Evolutionary conservation across 1,140 invertebrate genomes (phyloP).

Genomic region (Drosophila sturtevanti): DNA sequence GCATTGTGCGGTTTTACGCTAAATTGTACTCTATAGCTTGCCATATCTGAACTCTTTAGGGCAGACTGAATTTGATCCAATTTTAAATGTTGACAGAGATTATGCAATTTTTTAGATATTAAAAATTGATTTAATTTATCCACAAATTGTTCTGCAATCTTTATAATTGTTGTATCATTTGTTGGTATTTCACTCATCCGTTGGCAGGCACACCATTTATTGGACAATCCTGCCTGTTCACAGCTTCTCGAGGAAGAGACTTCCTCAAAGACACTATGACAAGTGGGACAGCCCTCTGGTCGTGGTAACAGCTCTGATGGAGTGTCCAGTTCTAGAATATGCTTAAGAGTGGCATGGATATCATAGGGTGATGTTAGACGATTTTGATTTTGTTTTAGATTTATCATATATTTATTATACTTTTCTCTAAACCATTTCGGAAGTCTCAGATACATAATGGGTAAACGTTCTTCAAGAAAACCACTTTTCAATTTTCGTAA

Average conservation of each 20-base stretch:
- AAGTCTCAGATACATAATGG: slow-evolving; percentile 90
- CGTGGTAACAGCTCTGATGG: slow-evolving; percentile 24
- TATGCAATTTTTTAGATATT: slow-evolving; percentile 29
- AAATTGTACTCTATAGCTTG: slow-evolving; percentile 25
- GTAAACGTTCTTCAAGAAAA: slow-evolving; percentile 93
- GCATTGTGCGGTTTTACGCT: slow-evolving; percentile 66
- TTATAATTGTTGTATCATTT: slow-evolving; percentile 49
- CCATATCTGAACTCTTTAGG: slow-evolving; percentile 11
- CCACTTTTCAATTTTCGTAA: slow-evolving; percentile 88
- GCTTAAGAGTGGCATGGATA: slow-evolving; percentile 87
- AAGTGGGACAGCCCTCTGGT: slow-evolving; percentile 84
- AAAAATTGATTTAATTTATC: slow-evolving; percentile 81
- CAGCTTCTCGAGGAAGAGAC: slow-evolving; percentile 88
- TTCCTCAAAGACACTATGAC: slow-evolving; percentile 87
- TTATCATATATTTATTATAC: slow-evolving; percentile 86
- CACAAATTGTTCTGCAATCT: slow-evolving; percentile 83
- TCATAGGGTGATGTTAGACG: slow-evolving; percentile 92
- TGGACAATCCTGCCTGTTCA: slow-evolving; percentile 86
- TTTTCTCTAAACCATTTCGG: slow-evolving; percentile 88
- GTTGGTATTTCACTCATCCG: slow-evolving; percentile 81
- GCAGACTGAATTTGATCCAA: slow-evolving; percentile 26
- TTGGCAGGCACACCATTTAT: slow-evolving; percentile 91
- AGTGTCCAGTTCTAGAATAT: slow-evolving; percentile 82
- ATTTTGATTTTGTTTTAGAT: slow-evolving; percentile 88
- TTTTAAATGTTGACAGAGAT: slow-evolving; percentile 26